A percentile compares a stretch with the other conserved stretches of the same genome.
Conservation (phyloP, 2,888 invertebrate genomes). For the Subacronicta megacephala region DNA sequence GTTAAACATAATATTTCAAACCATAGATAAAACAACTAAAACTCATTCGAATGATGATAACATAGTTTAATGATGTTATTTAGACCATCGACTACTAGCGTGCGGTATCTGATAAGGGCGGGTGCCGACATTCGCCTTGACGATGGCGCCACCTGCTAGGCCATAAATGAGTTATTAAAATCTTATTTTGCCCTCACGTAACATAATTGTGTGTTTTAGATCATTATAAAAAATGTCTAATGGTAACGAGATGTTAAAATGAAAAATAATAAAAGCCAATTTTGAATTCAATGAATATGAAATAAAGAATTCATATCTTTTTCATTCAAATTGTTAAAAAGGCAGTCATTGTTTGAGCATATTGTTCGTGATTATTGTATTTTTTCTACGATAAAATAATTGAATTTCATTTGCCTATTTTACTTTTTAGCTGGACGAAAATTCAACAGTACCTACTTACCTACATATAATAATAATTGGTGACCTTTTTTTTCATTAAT, state of each 20-base stretch:
- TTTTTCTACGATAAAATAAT: too few relatives aligned
- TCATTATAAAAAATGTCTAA: background rate
- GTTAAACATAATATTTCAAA: too few relatives aligned
- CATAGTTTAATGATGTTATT: slow-evolving; percentile 34
- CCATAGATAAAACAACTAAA: slow-evolving; percentile 5
- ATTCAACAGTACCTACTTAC: too few relatives aligned
- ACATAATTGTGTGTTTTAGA: slow-evolving; percentile 15
- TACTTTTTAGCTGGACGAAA: too few relatives aligned
- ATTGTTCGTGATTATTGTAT: too few relatives aligned
- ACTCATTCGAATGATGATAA: slow-evolving; percentile 27
- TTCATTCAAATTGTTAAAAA: too few relatives aligned
- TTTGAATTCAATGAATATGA: too few relatives aligned
- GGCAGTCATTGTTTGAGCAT: too few relatives aligned
- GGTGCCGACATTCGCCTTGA: slow-evolving; percentile 63
- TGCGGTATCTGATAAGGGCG: slow-evolving; percentile 51
- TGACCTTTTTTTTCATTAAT: too few relatives aligned
- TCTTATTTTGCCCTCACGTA: slow-evolving; percentile 18
- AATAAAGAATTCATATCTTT: too few relatives aligned
- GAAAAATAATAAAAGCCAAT: slow-evolving; percentile 1
- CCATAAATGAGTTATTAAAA: slow-evolving; percentile 22
- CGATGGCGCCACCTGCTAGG: slow-evolving; percentile 60
- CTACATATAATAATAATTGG: too few relatives aligned
- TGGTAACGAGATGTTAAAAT: background rate
- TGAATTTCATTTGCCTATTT: too few relatives aligned
- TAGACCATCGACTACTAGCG: slow-evolving; percentile 27